Base-by-base conservation (phyloP, 2,113 vertebrate species). In the Cacatua alba region DNA sequence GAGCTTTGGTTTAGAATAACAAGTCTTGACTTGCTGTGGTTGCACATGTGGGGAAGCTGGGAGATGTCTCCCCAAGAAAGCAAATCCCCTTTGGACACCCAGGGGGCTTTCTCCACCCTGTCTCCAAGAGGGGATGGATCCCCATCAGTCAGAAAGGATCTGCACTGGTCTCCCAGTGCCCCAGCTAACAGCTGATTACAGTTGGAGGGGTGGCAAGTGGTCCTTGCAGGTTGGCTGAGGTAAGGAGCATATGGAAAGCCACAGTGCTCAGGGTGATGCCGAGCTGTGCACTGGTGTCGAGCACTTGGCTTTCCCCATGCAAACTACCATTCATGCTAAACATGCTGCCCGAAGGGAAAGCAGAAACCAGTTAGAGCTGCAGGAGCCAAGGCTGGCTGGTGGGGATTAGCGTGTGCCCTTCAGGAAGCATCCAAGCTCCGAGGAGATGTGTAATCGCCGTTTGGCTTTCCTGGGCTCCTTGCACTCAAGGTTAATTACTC, bases 1-100 rank as follows among this genome's bases (percentile, higher is more conserved):
- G 39, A 88, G 44, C 39, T 93, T 88, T 95, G 16, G 79, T 81
- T 92, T 71, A 68, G 80, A 81, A 96, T 16, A 35, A 77, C 79
- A 82, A 3, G 13, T 53, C 24, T 39, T 69, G 12, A 46, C 37
- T 80, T 63, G 75, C 20, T 60, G 41, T n/a, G 63, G 53, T 21
- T 87, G 28, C 4, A 1, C 29, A 8, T 3, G 4, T 69, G 23
- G 74, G 39, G 48, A 68, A 70, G 80, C 33, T 68, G 57, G 62
- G 39, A 81, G 26, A 9, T 12, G 7, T 35, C 37, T 78, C 15
- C 7, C 13, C 14, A 33, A 26, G 31, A 64, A 84, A 89, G 16
- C 24, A 69, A 48, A 52, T 75, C 12, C 16, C 17, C 25, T 60
- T 62, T 85, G 75, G 31, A 49, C 8, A 31, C 0, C 7, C 7